Evolutionary conservation across 2,797 vertebrate species (phyloP).

Genomic region (Sebastes diaconus): DNA sequence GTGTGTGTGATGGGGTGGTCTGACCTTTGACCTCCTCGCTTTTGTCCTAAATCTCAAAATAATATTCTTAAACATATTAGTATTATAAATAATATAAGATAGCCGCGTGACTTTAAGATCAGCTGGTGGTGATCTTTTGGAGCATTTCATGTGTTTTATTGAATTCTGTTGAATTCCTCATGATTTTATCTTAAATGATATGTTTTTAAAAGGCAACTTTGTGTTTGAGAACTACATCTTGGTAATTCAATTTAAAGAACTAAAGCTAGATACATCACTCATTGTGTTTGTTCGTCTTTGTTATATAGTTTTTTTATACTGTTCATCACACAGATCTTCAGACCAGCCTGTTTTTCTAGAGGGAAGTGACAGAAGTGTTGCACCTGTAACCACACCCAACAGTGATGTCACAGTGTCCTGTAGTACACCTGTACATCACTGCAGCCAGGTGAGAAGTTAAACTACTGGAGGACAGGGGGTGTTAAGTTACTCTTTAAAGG

Average conservation of each 20-base stretch:
- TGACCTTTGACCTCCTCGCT: conserved; percentile 44
- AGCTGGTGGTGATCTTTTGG: not conserved
- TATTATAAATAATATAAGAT: not conserved
- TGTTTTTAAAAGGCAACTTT: not conserved
- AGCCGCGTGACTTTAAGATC: not conserved
- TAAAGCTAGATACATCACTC: not conserved
- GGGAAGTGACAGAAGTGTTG: no score
- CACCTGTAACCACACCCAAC: no score
- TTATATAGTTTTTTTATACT: not conserved
- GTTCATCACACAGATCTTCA: no score
- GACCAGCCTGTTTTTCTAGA: no score
- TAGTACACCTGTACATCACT: no score
- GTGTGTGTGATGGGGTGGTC: not conserved
- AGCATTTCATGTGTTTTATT: not conserved
- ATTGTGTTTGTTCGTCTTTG: not conserved
- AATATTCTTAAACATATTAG: not conserved
- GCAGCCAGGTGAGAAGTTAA: no score
- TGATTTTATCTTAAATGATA: not conserved
- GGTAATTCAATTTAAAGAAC: not conserved
- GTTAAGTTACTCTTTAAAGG: not conserved
- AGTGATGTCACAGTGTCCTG: no score
- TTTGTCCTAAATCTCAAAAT: not conserved
- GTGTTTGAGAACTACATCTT: not conserved
- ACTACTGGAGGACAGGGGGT: no score
- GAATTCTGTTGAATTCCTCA: not conserved